Conservation (phyloP, 2,888 invertebrate species). For the Diloba caeruleocephala region DNA sequence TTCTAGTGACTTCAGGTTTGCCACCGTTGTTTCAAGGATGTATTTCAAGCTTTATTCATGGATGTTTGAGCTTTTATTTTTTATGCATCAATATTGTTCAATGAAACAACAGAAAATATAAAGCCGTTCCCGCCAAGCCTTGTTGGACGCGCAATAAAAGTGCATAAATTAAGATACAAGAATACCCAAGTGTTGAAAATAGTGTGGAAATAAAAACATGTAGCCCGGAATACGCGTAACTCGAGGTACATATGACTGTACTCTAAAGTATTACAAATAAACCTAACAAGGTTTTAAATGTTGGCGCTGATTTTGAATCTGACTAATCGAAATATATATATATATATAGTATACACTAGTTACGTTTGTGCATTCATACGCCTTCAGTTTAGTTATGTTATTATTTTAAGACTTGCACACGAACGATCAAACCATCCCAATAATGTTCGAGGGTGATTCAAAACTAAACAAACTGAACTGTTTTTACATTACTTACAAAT, state of each 20-base stretch:
- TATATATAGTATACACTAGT: background rate
- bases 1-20: too few relatives aligned
- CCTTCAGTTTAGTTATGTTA: conserved; percentile 17
- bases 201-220: background rate
- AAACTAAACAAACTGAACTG: conserved; percentile 16
- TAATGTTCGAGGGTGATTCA: conserved; percentile 13
- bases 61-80: too few relatives aligned
- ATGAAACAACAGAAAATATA: too few relatives aligned
- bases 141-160: too few relatives aligned
- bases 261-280: conserved; percentile 19
- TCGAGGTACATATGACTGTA: conserved; percentile 2
- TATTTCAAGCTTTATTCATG: too few relatives aligned
- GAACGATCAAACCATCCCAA: conserved; percentile 11
- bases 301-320: conserved; percentile 6
- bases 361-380: conserved; percentile 10
- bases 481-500: conserved; percentile 19
- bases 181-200: too few relatives aligned
- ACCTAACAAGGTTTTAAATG: conserved; percentile 16
- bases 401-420: conserved; percentile 46
- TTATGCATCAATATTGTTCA: too few relatives aligned
- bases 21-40: too few relatives aligned
- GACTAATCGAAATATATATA: conserved; percentile 14
- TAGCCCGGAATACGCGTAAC: background rate
- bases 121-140: too few relatives aligned
- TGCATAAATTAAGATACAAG: too few relatives aligned